Evolutionary conservation across 2,113 vertebrate genomes (phyloP).

Genomic region (Charadrius vociferus): DNA sequence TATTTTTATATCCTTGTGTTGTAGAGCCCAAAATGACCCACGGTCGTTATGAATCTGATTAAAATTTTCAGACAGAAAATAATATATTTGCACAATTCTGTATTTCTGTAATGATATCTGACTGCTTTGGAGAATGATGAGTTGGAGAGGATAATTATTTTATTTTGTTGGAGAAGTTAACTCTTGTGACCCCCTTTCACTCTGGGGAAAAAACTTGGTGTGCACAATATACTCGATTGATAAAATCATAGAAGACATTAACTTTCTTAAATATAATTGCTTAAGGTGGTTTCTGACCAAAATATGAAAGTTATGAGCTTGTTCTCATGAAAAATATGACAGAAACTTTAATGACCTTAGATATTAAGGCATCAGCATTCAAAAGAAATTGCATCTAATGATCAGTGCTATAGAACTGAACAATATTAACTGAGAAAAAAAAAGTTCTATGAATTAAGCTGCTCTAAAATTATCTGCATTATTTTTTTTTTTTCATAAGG

Average conservation of each 20-base stretch:
- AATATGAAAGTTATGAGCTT: neutral
- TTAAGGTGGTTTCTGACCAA: neutral
- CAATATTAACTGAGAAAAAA: neutral
- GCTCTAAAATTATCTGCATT: neutral
- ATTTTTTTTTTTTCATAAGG: neutral
- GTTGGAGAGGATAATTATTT: neutral
- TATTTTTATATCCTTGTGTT: neutral
- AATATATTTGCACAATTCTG: neutral
- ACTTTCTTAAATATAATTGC: neutral
- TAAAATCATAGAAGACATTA: neutral
- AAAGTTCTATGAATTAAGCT: neutral
- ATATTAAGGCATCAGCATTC: neutral
- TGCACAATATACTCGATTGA: neutral
- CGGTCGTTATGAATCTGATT: neutral
- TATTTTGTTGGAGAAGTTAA: neutral
- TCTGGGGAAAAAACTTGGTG: neutral
- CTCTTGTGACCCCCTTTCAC: neutral
- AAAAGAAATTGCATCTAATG: neutral
- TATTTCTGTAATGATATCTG: neutral
- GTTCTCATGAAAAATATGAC: neutral
- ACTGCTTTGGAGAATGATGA: neutral
- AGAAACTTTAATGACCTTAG: neutral
- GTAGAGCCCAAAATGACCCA: neutral
- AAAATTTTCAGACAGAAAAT: neutral
- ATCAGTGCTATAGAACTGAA: neutral